A percentile compares a stretch with the other conserved stretches of the same genome.
Evolutionary conservation across 2,113 vertebrate genomes (phyloP).

Genomic region (Glareola pratincola): DNA sequence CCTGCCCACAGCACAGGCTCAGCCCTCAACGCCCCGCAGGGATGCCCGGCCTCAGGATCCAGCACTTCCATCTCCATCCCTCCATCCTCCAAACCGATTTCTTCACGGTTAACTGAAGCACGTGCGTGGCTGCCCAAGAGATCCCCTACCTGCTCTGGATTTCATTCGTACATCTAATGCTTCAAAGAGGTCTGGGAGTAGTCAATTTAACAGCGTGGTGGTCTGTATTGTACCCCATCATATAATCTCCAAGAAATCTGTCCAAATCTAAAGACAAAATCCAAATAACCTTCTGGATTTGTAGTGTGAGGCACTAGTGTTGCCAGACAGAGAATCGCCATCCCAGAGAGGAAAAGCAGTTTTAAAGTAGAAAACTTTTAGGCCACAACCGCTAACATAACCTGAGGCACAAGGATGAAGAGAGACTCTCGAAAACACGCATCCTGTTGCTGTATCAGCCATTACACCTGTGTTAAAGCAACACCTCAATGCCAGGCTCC

Average conservation of each 20-base stretch:
- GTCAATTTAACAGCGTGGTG: rapidly evolving
- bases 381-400: neutral
- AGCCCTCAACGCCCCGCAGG: rapidly evolving
- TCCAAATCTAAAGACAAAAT: neutral
- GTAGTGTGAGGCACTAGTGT: rapidly evolving
- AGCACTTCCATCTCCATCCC: neutral
- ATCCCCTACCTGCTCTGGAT: neutral
- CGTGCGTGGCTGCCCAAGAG: neutral
- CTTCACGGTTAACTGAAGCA: neutral
- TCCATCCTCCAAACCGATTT: neutral
- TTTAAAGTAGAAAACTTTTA: neutral
- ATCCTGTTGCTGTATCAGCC: neutral
- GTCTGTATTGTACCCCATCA: neutral
- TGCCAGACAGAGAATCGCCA: neutral
- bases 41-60: neutral
- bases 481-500: neutral
- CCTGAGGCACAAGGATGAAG: neutral
- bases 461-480: neutral
- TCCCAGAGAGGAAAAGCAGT: neutral
- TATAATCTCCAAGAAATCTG: neutral
- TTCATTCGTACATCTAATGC: rapidly evolving
- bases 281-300: neutral
- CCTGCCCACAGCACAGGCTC: neutral
- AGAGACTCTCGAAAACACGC: neutral
- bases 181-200: neutral